phyloP scores from a whole-genome alignment of 2,113 vertebrate genomes.

The Lonchura striata region DNA sequence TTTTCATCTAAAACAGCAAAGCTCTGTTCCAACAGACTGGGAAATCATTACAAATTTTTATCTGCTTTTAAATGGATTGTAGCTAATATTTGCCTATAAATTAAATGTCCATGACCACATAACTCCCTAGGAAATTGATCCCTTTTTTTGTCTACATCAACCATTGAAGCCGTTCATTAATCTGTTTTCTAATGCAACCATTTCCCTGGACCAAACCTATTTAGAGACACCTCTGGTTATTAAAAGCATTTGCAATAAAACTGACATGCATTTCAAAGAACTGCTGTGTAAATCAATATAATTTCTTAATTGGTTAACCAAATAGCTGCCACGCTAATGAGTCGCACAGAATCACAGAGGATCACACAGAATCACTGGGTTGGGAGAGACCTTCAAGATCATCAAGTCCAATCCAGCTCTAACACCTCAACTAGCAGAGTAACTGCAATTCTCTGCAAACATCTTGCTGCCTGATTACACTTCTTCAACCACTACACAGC shows the following conservation, averaged over 20 bases:
- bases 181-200: background rate
- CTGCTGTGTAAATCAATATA: background rate
- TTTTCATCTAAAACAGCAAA: background rate
- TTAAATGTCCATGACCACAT: background rate
- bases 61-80: background rate
- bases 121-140: background rate
- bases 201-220: background rate
- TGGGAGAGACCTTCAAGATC: background rate
- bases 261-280: background rate
- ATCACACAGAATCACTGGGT: background rate
- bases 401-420: background rate
- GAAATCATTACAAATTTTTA: background rate
- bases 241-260: conserved; percentile 16
- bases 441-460: background rate
- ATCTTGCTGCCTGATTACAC: background rate
- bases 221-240: background rate
- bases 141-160: background rate
- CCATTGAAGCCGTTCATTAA: background rate
- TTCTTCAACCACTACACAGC: background rate
- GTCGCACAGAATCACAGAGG: background rate
- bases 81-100: background rate
- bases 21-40: background rate
- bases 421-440: background rate
- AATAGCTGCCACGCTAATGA: background rate
- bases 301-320: conserved; percentile 28